Base-by-base conservation (phyloP, 1,140 invertebrate genomes). In the Tetramorium alpestre region DNA sequence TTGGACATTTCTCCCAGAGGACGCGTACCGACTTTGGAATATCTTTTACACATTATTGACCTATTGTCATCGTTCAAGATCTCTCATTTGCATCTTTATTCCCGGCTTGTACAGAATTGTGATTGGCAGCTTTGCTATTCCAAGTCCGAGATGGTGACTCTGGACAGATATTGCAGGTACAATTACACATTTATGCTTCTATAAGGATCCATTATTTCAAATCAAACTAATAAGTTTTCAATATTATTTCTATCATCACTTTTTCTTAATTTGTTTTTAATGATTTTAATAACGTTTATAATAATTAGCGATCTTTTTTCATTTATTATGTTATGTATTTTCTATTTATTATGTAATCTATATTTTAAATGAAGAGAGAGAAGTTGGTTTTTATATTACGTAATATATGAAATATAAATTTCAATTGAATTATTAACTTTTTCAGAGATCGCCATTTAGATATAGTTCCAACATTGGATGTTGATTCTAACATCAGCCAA, bases 141-240 rank as follows among this genome's bases (percentile, higher is more conserved):
- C 0, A 95, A 95, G 88, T 96, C 96, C 86, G 96, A 97, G 91
- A 95, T 97, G 91, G 94, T 97, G 16, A 96, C 96, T 5, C 92
- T 97, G n/a, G 96, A 97, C 88, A 95, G 96, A 51, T 97, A 96
- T 92, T 97, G 97, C 94, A 94, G 94, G 89, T 96, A 96, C 75
- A 93, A 94, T 62, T 95, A 96, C 65, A 16, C 22, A 58, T 62
- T 81, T 51, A 4, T 41, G 33, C n/a, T 82, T 41, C 3, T 22
- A 54, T 22, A 54, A 54, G 47, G 7, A 41, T 65, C 0, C 3
- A 13, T 47, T 38, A 65, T 80, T 86, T 78, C 28, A 33, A 33
- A 28, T 54, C 41, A 69, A 87, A 1, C 28, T 28, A 28, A 22
- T 33, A 11, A 49, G 11, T 33, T 16, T 38, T 75, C 4, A 33